Evolutionary conservation across 2,113 vertebrate species (phyloP).

Genomic region (Petrocephalus microphthalmus): DNA sequence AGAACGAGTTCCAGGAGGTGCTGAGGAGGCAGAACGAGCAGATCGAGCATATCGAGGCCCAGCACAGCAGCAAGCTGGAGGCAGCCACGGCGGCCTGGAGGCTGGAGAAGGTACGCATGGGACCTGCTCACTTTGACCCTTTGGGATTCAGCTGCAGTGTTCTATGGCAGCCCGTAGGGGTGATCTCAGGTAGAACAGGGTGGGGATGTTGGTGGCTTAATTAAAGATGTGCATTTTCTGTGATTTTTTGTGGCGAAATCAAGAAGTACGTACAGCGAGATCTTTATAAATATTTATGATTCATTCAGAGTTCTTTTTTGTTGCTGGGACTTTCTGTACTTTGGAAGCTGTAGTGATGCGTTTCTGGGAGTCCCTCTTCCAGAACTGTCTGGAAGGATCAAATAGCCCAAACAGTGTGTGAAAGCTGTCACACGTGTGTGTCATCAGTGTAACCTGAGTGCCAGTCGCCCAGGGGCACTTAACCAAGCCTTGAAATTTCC

Average conservation of each 20-base stretch:
- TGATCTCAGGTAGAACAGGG: neutral
- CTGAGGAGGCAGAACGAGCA: constrained; percentile 72
- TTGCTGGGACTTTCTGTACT: neutral
- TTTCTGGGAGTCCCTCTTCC: neutral
- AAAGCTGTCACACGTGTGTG: neutral
- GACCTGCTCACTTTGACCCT: too few relatives aligned
- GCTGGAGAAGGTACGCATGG: constrained; percentile 71
- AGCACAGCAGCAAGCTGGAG: constrained; percentile 74
- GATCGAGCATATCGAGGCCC: constrained; percentile 66
- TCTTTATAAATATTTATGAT: neutral
- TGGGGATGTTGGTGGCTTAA: neutral
- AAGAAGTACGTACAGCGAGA: neutral
- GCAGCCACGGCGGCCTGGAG: constrained; percentile 62
- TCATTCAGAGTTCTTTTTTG: neutral
- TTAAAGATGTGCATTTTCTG: neutral
- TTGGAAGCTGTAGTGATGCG: neutral
- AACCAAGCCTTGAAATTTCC: neutral
- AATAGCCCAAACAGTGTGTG: neutral
- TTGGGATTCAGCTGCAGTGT: too few relatives aligned
- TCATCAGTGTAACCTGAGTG: neutral
- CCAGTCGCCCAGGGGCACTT: neutral
- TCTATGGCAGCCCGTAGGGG: too few relatives aligned
- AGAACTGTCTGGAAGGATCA: neutral
- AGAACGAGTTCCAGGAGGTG: constrained; percentile 78
- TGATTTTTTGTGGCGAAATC: neutral